phyloP scores from a whole-genome alignment of 2,888 invertebrate species.

The Drosophila infuscata region DNA sequence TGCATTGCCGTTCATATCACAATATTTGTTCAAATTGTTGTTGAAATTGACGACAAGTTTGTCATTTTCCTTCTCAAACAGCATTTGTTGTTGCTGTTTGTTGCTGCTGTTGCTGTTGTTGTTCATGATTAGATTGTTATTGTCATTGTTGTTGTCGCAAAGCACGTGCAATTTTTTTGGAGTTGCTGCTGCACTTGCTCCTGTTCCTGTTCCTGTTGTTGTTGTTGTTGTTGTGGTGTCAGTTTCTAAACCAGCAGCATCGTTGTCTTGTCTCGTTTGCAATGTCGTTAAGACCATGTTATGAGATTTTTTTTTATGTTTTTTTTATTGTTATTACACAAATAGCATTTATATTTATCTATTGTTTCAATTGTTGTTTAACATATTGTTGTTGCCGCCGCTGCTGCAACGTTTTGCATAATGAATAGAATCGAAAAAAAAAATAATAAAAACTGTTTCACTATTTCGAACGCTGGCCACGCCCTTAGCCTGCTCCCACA shows the following conservation, averaged over 20 bases:
- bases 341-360: background rate
- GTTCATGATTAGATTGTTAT: constrained; percentile 11
- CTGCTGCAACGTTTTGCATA: constrained; percentile 5
- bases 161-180: constrained; percentile 28
- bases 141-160: constrained; percentile 38
- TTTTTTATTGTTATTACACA: constrained; percentile 24
- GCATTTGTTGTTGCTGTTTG: constrained; percentile 29
- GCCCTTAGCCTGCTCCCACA: background rate
- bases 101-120: constrained; percentile 34
- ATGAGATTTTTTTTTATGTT: constrained; percentile 11
- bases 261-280: constrained; percentile 76
- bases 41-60: constrained; percentile 35
- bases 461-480: constrained; percentile 4
- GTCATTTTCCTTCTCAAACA: constrained; percentile 50
- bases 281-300: constrained; percentile 83
- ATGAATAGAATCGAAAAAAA: background rate
- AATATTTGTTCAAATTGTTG: constrained; percentile 53
- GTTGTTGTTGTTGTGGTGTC: constrained; percentile 12
- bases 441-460: background rate
- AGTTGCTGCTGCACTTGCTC: constrained; percentile 16
- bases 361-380: constrained; percentile 5
- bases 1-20: constrained; percentile 66
- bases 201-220: constrained; percentile 8
- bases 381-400: constrained; percentile 16
- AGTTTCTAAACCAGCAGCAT: constrained; percentile 32